Percentiles rank a stretch among this genome's conserved stretches.
Evolutionary conservation across 2,113 vertebrate species (phyloP).

Genomic region (Scomber colias): DNA sequence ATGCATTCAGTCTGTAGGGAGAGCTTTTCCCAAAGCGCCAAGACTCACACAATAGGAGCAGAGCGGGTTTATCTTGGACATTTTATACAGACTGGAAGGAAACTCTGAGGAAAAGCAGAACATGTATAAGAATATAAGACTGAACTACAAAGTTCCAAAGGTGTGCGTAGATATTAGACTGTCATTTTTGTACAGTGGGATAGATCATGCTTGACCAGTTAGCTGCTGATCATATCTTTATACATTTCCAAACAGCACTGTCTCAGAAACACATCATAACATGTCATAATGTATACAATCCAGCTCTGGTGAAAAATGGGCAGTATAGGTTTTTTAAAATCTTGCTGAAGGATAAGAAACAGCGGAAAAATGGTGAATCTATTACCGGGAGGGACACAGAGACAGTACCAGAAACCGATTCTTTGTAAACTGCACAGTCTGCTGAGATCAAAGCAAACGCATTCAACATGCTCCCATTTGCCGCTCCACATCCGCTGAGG

Average conservation of each 20-base stretch:
- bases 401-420: constrained; percentile 61
- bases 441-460: constrained; percentile 73
- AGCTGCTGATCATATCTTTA: constrained; percentile 60
- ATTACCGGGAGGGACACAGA: constrained; percentile 57
- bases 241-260: constrained; percentile 48
- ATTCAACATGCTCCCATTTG: constrained; percentile 75
- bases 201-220: constrained; percentile 28
- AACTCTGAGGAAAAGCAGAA: constrained; percentile 26
- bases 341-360: constrained; percentile 56
- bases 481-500: constrained; percentile 58
- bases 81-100: constrained; percentile 28
- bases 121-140: background rate
- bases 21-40: constrained; percentile 22
- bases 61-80: constrained; percentile 32
- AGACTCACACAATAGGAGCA: constrained; percentile 1
- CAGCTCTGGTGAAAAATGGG: constrained; percentile 37
- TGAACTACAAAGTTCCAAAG: background rate
- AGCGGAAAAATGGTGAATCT: constrained; percentile 57
- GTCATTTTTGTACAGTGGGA: constrained; percentile 9
- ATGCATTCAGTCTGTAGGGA: constrained; percentile 45
- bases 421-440: constrained; percentile 68
- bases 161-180: no score
- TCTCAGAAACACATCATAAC: constrained; percentile 62
- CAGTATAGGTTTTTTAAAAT: constrained; percentile 23
- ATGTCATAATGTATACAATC: constrained; percentile 55